Percentiles rank a stretch among this genome's conserved stretches.
phyloP scores from a whole-genome alignment of 2,797 vertebrate genomes.

The Thaleichthys pacificus region DNA sequence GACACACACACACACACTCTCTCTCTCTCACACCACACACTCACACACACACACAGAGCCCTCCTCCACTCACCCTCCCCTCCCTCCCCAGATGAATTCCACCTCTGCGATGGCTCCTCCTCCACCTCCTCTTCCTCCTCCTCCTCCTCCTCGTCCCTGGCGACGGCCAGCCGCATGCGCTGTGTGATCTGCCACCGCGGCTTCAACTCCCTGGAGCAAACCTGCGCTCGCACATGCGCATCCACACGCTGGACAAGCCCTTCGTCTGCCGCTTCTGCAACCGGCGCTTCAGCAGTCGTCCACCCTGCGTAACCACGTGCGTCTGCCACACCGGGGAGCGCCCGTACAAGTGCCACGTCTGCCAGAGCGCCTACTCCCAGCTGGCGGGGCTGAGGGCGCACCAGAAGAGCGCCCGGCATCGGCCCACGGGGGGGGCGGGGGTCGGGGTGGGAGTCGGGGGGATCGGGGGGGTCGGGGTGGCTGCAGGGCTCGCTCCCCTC shows the following conservation, averaged over 20 bases:
- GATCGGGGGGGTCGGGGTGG: slow-evolving; percentile 39
- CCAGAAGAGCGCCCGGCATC: slow-evolving; percentile 93
- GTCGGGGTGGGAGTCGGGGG: slow-evolving; percentile 15
- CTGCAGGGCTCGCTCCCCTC: slow-evolving; percentile 75
- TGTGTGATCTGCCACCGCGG: slow-evolving; percentile 89
- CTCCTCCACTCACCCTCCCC: background rate
- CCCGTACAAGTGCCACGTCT: slow-evolving; percentile 89
- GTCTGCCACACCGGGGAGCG: slow-evolving; percentile 88
- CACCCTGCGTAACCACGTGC: slow-evolving; percentile 87
- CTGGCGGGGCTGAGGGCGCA: slow-evolving; percentile 92
- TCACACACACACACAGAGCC: slow-evolving; percentile 1
- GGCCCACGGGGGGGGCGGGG: slow-evolving; percentile 64
- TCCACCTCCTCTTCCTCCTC: slow-evolving; percentile 58
- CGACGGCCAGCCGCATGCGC: slow-evolving; percentile 81
- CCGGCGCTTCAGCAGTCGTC: slow-evolving; percentile 91
- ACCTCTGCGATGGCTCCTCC: slow-evolving; percentile 77
- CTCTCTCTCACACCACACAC: background rate
- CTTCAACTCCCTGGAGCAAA: slow-evolving; percentile 93
- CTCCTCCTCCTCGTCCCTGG: slow-evolving; percentile 44
- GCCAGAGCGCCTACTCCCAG: slow-evolving; percentile 95
- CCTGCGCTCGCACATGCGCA: slow-evolving; percentile 90
- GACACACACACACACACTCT: background rate
- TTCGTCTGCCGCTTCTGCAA: slow-evolving; percentile 91
- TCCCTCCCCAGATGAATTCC: slow-evolving; percentile 84
- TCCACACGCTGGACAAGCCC: slow-evolving; percentile 91